phyloP scores from a whole-genome alignment of 2,113 vertebrate genomes.

The Burhinus oedicnemus region DNA sequence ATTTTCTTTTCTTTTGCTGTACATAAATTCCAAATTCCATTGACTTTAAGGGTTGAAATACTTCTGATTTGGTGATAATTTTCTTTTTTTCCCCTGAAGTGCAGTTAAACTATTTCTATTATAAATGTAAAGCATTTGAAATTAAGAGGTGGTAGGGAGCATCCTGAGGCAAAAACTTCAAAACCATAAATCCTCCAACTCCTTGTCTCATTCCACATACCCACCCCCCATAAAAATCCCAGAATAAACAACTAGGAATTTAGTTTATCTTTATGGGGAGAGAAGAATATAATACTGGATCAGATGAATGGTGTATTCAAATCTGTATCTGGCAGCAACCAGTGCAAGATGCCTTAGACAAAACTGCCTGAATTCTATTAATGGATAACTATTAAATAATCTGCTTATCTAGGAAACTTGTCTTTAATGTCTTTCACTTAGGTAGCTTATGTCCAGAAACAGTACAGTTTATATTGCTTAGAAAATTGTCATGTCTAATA shows the following conservation, averaged over 20 bases:
- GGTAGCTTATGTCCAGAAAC: background rate
- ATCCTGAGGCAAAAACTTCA: background rate
- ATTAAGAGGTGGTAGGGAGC: background rate
- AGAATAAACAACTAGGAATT: background rate
- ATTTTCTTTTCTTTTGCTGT: background rate
- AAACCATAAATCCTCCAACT: background rate
- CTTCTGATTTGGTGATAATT: background rate
- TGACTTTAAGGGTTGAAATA: background rate
- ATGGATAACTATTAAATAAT: background rate
- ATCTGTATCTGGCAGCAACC: background rate
- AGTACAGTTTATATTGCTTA: background rate
- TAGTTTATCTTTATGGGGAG: background rate
- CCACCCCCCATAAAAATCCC: background rate
- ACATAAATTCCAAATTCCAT: background rate
- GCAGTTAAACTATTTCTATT: background rate
- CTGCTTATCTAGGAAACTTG: background rate
- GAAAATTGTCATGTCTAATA: background rate
- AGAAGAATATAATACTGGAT: background rate
- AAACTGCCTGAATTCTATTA: background rate
- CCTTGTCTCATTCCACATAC: background rate
- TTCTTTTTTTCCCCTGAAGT: background rate
- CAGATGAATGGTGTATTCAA: background rate
- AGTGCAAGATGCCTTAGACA: background rate
- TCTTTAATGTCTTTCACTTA: background rate
- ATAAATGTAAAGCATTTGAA: background rate